Evolutionary conservation across 30 jellyfish, hydroid and myxozoan species (phyloP), one percentile per base, ranked within the genome.

Genomic region (Aurelia aurita): DNA sequence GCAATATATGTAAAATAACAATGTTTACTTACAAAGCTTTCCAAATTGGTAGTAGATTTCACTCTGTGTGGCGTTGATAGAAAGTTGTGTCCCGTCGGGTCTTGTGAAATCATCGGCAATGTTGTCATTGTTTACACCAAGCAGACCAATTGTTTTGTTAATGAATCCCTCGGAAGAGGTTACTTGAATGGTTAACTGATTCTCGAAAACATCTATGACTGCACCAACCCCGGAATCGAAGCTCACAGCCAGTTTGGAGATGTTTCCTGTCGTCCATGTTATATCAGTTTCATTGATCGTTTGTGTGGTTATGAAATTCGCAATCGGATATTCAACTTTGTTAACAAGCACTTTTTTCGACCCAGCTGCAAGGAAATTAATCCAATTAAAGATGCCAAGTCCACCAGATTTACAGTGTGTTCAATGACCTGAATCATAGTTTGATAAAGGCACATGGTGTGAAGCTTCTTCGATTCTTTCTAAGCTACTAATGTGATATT

Each of bases 1-100:
- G 5, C 4, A 3, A 3, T 2, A 2, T 31, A 2, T 31, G 5
- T 31, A 31, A 31, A 5, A 31, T 31, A 31, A 31, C 43, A 31
- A 31, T 31, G 5, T 2, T 2, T 31, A 88, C 96, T 78, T 79
- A 88, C 96, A 88, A 16, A 61, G 54, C 28, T 58, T 60, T 58
- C 96, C 96, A 72, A 88, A 88, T 23, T 69, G 69, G 49, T 88
- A 78, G 74, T 74, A 88, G 77, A 88, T 88, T 25, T 29, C 34
- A 58, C 80, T 84, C 73, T 88, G 89, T 3, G 96, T 88, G 13
- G 91, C 54, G 47, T 88, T 88, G 80, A 79, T 88, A 0, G 88
- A 27, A 25, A 88, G 21, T 3, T 16, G 25, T 18, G 92, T 22
- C 10, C 96, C 96, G 72, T 78, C 84, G 10, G 92, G 91, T 51